These are phyloP conservation scores for Apis florea DNA, from an alignment of 1,140 invertebrate genomes.

Conservation along the genomic window DNA sequence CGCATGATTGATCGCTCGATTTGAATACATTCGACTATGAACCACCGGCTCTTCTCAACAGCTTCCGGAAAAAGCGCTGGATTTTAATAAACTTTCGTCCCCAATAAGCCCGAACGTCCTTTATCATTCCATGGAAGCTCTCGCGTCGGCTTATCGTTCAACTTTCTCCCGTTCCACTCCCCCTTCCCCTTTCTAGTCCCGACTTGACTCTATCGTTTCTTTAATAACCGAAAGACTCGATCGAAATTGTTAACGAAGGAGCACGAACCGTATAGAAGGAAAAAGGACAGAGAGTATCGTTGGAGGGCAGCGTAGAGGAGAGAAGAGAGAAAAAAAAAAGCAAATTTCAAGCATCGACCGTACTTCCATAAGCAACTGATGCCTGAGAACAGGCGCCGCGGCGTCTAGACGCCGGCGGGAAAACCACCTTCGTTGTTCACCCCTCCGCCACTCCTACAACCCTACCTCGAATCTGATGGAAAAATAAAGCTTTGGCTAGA, in stretches of 20 bases:
- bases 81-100: slow-evolving; percentile 43
- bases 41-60: neutral
- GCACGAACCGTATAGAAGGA: neutral
- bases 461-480: neutral
- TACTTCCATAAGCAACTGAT: slow-evolving; percentile 63
- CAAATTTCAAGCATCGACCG: slow-evolving; percentile 62
- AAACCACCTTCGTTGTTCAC: slow-evolving; percentile 37
- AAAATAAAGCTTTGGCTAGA: slow-evolving; percentile 51
- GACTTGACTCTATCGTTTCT: slow-evolving; percentile 3
- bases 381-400: slow-evolving; percentile 62
- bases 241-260: slow-evolving; percentile 45
- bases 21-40: neutral
- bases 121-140: slow-evolving; percentile 12
- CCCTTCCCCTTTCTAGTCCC: neutral
- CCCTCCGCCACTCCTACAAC: neutral
- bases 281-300: neutral
- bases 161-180: neutral
- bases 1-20: slow-evolving; percentile 1
- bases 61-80: neutral
- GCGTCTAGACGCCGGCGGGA: slow-evolving; percentile 61
- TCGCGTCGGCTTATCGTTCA: slow-evolving; percentile 28
- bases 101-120: slow-evolving; percentile 18
- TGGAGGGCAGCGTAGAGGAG: neutral
- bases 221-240: slow-evolving; percentile 42
- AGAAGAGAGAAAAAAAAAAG: slow-evolving; percentile 10